phyloP scores from a whole-genome alignment of 2,113 vertebrate genomes.

The Phrynocephalus versicolor region DNA sequence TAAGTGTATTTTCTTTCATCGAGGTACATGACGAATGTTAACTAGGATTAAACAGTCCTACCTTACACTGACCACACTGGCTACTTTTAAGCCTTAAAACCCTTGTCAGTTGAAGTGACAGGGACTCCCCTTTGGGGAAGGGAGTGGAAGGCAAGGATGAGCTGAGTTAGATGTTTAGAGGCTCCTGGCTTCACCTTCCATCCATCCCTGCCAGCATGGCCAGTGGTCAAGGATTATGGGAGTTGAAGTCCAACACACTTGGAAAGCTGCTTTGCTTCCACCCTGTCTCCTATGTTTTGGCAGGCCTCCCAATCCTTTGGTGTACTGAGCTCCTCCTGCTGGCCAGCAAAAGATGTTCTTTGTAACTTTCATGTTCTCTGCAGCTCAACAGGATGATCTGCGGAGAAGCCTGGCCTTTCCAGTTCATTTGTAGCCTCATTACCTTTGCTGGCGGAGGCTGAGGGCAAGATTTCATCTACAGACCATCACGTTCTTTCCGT shows the following conservation, averaged over 20 bases:
- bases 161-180: no score
- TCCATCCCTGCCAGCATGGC: no score
- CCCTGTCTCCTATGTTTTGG: neutral
- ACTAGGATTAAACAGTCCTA: neutral
- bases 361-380: neutral
- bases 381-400: no score
- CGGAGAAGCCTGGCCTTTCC: no score
- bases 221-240: no score
- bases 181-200: no score
- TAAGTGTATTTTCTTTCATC: no score
- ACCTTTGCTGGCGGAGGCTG: neutral
- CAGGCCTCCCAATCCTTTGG: accelerated
- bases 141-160: neutral
- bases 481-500: constrained; percentile 7
- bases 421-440: neutral
- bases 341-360: neutral
- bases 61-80: no score
- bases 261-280: no score
- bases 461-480: neutral
- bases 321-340: constrained; percentile 63
- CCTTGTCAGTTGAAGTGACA: no score
- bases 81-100: neutral
- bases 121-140: neutral
- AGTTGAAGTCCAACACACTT: no score
- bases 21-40: no score